Conservation (phyloP, 2,113 vertebrate species). For the Butorides virescens region DNA sequence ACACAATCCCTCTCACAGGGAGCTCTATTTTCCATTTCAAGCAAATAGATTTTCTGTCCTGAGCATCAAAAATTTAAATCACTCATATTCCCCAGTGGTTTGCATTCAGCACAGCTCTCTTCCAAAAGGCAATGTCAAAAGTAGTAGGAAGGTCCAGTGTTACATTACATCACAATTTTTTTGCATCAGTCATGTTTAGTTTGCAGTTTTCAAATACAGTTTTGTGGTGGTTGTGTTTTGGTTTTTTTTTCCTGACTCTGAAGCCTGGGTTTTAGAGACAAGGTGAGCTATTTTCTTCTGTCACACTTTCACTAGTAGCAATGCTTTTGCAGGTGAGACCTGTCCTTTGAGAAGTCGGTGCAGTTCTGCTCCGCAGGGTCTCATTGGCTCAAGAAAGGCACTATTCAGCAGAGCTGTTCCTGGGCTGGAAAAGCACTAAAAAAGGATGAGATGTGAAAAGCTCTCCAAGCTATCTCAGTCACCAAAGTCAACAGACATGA, state of each 20-base stretch:
- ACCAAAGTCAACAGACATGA: not conserved
- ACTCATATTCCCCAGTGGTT: not conserved
- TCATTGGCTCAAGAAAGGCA: not conserved
- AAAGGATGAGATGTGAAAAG: not conserved
- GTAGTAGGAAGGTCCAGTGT: not conserved
- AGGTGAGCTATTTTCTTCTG: not conserved
- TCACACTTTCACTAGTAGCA: not conserved
- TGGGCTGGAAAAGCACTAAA: not conserved
- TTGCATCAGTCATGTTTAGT: not conserved
- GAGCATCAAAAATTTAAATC: conserved; percentile 1
- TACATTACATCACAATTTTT: not conserved
- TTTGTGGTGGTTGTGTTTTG: not conserved
- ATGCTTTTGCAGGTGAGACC: not conserved
- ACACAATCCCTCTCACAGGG: not conserved
- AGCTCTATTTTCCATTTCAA: conserved; percentile 5
- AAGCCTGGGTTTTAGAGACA: not conserved
- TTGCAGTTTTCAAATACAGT: not conserved
- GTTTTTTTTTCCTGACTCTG: not conserved
- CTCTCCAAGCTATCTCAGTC: not conserved
- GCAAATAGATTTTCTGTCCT: conserved; percentile 16
- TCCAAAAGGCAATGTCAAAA: not conserved
- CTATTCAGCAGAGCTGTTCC: not conserved
- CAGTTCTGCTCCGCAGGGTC: not conserved
- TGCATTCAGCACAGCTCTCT: not conserved
- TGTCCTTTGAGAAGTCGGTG: not conserved